Conservation (phyloP, 2,113 vertebrate species). For the Crypturellus undulatus region DNA sequence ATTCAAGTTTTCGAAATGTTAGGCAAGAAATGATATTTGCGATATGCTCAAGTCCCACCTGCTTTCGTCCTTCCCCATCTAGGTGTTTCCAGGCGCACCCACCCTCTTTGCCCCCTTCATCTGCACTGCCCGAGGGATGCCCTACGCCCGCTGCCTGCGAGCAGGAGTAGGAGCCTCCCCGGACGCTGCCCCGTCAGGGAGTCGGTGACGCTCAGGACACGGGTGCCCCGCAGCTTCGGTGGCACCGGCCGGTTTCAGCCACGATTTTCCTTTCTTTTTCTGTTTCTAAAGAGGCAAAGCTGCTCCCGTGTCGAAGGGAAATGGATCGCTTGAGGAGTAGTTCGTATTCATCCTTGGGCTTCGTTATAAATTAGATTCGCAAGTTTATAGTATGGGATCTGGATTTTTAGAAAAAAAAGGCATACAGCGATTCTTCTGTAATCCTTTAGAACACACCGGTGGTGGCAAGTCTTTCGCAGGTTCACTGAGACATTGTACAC, state of each 20-base stretch:
- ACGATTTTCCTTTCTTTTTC: not conserved
- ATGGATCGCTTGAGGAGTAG: constrained; percentile 27
- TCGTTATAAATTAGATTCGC: constrained; percentile 41
- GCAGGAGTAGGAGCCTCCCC: not conserved
- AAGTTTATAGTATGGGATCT: constrained; percentile 50
- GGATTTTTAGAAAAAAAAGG: constrained; percentile 35
- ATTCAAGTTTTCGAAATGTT: constrained; percentile 72
- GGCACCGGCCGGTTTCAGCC: constrained; percentile 37
- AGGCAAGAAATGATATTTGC: constrained; percentile 66
- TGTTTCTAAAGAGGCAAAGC: constrained; percentile 49
- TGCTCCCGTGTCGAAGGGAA: constrained; percentile 21
- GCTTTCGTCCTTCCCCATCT: not conserved
- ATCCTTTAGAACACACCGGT: constrained; percentile 62
- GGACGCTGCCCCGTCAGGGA: not conserved
- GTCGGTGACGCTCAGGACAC: not conserved
- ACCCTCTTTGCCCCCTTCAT: not conserved
- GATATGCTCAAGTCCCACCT: constrained; percentile 47
- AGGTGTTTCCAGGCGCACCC: not conserved
- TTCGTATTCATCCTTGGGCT: constrained; percentile 42
- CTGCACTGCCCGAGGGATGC: not conserved
- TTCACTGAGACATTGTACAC: constrained; percentile 54
- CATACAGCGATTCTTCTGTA: constrained; percentile 20
- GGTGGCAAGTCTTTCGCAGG: constrained; percentile 47
- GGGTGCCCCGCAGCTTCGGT: not conserved
- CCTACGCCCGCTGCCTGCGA: not conserved